Evolutionary conservation across 2,113 vertebrate species (phyloP), one percentile per base, ranked within the genome.

Genomic region (Cryptotis parvus): DNA sequence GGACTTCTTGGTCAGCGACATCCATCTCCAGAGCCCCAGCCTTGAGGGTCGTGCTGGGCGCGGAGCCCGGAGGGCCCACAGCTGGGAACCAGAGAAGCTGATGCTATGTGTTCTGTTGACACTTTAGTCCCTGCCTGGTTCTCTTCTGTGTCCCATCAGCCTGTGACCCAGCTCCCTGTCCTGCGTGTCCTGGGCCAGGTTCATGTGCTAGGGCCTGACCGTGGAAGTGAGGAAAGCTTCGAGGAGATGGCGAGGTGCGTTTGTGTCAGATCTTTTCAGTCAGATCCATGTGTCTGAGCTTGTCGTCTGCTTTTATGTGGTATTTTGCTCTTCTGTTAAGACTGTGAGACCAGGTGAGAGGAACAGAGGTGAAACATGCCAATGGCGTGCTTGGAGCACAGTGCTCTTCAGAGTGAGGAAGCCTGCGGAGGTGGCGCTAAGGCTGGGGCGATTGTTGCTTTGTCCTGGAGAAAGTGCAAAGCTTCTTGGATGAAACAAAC

Each of bases 1-100:
- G 9, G 97, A 94, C 74, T 69, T 98, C 77, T 95, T 94, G 1
- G 94, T 97, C 6, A 2, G 81, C 0, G 93, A 97, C 11, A 70
- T 96, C 0, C 96, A 96, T 87, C 98, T 98, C 68, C 33, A 96
- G 16, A 98, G 98, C 66, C 97, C 97, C 18, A 82, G 77, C 26
- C 99, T 98, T 41, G 89, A 96, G 84, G 91, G 97, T 0, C 89
- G 92, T 6, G 95, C 78, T 0, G 97, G 91, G 94, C 0, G 0
- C 7, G 72, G 33, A 27, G 5, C 5, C 58, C 24, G 12, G 10
- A 6, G 9, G 45, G 4, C 2, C 33, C 22, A 0, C 1, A 16
- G 0, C 1, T 79, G 80, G 90, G 92, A 72, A 55, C 7, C 58
- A 24, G 35, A 6, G n/a, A 22, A 55, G 66, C 29, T 37, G n/a